Evolutionary conservation across 1,140 invertebrate species (phyloP).

Genomic region (Drosophila varians): DNA sequence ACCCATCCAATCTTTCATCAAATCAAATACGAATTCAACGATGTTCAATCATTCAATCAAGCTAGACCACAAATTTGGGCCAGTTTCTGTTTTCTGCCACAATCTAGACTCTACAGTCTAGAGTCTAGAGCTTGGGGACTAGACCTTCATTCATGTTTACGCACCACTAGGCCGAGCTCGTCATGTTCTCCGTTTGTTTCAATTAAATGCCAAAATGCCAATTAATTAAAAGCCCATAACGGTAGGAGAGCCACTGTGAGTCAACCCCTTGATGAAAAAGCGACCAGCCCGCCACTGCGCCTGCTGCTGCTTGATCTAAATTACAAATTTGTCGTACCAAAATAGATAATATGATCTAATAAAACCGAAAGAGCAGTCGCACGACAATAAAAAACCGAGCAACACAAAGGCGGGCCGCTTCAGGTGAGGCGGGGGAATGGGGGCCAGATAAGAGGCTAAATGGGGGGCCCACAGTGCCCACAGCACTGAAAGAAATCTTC

Average conservation of each 20-base stretch:
- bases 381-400: constrained; percentile 57
- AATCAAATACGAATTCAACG: constrained; percentile 33
- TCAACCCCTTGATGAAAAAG: not conserved
- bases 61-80: constrained; percentile 25
- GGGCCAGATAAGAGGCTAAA: not conserved
- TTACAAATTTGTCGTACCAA: constrained; percentile 75
- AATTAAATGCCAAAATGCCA: constrained; percentile 77
- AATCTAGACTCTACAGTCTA: not conserved
- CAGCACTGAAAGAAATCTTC: no score
- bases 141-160: constrained; percentile 41
- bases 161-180: constrained; percentile 38
- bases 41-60: constrained; percentile 48
- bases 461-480: not conserved
- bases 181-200: constrained; percentile 37
- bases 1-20: constrained; percentile 23
- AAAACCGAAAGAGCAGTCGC: constrained; percentile 75
- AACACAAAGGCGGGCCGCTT: constrained; percentile 34
- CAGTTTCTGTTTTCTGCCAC: not conserved
- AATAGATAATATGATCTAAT: constrained; percentile 82
- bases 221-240: constrained; percentile 79
- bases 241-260: no score
- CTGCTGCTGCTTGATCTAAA: constrained; percentile 56
- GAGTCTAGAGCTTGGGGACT: no score
- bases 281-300: constrained; percentile 1
- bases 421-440: constrained; percentile 15